Evolutionary conservation across 2,113 vertebrate species (phyloP).

Genomic region (Actenoides lindsayi): DNA sequence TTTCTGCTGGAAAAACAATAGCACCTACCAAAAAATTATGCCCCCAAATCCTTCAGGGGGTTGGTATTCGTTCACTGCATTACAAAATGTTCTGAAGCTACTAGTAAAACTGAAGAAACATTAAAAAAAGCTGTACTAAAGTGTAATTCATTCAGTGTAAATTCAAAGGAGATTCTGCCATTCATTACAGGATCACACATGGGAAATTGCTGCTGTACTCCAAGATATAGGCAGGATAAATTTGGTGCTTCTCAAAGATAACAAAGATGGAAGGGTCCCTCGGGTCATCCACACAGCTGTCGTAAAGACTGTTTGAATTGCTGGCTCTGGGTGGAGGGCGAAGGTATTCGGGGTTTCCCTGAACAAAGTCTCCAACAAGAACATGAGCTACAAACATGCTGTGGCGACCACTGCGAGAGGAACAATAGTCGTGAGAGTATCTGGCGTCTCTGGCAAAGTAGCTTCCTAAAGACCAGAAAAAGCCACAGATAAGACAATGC

Average conservation of each 20-base stretch:
- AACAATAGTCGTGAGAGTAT: constrained; percentile 74
- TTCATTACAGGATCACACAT: background rate
- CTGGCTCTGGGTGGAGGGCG: constrained; percentile 67
- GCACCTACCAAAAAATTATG: background rate
- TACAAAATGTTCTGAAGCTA: background rate
- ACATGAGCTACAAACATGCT: constrained; percentile 80
- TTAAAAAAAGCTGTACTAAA: background rate
- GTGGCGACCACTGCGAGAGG: background rate
- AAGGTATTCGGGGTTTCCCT: constrained; percentile 41
- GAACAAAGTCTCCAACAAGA: constrained; percentile 76
- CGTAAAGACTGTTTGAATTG: constrained; percentile 66
- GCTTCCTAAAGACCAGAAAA: constrained; percentile 76
- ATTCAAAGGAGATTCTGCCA: background rate
- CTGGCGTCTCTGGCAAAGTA: constrained; percentile 86
- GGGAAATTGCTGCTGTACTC: background rate
- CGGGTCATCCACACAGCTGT: constrained; percentile 82
- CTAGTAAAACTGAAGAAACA: background rate
- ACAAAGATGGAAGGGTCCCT: constrained; percentile 82
- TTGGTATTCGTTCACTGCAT: background rate
- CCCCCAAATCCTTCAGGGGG: background rate
- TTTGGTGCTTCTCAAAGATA: constrained; percentile 88
- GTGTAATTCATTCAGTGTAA: background rate
- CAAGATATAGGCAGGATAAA: constrained; percentile 89
- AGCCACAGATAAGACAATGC: background rate
- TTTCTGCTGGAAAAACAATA: background rate